Conservation (phyloP, 1,140 invertebrate genomes). For the Rhagoletis zephyria region DNA sequence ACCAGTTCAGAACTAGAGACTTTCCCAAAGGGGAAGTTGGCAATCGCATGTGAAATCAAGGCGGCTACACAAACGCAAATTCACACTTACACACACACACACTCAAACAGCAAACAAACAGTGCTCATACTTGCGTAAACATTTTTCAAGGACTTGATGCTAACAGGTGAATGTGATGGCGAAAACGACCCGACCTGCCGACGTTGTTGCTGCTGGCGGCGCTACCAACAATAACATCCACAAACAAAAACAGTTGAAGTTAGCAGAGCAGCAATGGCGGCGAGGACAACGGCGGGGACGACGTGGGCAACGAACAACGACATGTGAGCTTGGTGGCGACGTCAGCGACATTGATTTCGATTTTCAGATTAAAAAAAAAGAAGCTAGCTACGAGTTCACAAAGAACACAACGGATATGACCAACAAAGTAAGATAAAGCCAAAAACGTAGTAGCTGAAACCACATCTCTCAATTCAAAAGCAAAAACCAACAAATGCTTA, state of each 20-base stretch:
- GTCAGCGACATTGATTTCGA: slow-evolving; percentile 52
- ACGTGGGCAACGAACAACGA: not conserved
- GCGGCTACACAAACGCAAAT: not conserved
- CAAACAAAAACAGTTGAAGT: not conserved
- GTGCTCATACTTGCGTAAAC: slow-evolving; percentile 53
- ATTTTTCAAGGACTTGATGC: slow-evolving; percentile 71
- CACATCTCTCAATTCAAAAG: not conserved
- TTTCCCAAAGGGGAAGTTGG: not conserved
- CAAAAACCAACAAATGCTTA: too few relatives aligned
- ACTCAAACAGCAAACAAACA: not conserved
- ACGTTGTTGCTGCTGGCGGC: not conserved
- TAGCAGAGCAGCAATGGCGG: not conserved
- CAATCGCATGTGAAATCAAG: not conserved
- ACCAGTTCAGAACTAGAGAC: too few relatives aligned
- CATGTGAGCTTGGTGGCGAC: not conserved
- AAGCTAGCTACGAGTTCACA: not conserved
- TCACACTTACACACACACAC: not conserved
- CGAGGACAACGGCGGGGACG: not conserved
- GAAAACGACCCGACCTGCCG: slow-evolving; percentile 23
- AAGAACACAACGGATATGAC: not conserved
- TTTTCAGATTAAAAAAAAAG: slow-evolving; percentile 5
- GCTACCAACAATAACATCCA: not conserved
- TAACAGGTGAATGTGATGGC: slow-evolving; percentile 70
- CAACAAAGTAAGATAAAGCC: not conserved
- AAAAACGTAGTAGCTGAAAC: not conserved